Percentiles rank a stretch among this genome's conserved stretches.
Evolutionary conservation across 2,797 vertebrate genomes (phyloP).

Genomic region (Propithecus deckenii): DNA sequence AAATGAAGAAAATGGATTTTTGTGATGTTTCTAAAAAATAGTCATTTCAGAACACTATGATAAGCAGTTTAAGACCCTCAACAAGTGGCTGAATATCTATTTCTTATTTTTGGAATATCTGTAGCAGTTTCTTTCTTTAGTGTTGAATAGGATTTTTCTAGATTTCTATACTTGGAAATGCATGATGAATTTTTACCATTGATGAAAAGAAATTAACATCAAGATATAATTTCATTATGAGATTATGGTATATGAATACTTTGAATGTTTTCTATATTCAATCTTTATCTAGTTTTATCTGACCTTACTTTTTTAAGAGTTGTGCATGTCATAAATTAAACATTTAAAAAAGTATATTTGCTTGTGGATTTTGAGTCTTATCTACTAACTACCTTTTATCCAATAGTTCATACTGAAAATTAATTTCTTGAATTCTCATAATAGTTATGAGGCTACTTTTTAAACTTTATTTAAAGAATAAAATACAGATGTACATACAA

Average conservation of each 20-base stretch:
- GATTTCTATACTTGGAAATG: background rate
- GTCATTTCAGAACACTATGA: background rate
- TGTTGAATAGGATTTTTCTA: background rate
- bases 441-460: background rate
- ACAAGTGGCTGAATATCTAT: background rate
- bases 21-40: background rate
- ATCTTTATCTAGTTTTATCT: conserved; percentile 10
- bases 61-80: background rate
- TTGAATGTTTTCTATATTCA: background rate
- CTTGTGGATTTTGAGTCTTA: background rate
- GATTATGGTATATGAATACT: background rate
- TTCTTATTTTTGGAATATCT: background rate
- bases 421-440: conserved; percentile 20
- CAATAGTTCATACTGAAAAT: background rate
- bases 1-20: background rate
- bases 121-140: background rate
- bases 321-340: background rate
- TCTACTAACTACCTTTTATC: background rate
- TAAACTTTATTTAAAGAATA: background rate
- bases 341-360: background rate
- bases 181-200: background rate
- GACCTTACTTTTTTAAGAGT: background rate
- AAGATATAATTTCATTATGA: background rate
- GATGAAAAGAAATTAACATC: conserved; percentile 19
- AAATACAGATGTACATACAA: background rate